Evolutionary conservation across 2,113 vertebrate species (phyloP).

Genomic region (Platichthys flesus): DNA sequence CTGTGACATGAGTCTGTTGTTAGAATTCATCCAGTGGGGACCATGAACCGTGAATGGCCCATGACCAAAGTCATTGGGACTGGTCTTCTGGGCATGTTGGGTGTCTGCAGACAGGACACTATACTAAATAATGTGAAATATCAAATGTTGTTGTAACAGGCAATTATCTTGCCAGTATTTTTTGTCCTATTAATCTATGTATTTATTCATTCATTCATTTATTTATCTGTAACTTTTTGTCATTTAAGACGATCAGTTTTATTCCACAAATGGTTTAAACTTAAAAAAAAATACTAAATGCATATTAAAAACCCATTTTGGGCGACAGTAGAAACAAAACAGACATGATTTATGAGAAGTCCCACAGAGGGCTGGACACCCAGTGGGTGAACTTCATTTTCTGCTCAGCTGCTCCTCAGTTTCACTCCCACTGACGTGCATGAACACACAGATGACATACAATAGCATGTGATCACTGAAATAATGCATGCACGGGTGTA

Average conservation of each 20-base stretch:
- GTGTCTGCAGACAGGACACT: no score
- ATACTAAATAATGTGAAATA: no score
- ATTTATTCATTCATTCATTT: no score
- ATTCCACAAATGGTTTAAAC: no score
- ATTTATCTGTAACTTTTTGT: no score
- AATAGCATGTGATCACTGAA: not conserved
- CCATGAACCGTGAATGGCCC: not conserved
- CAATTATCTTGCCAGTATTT: no score
- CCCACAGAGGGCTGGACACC: constrained; percentile 16
- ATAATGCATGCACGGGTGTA: constrained; percentile 31
- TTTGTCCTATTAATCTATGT: no score
- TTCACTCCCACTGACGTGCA: constrained; percentile 22
- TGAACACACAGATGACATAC: not conserved
- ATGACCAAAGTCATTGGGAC: not conserved
- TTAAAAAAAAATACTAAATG: no score
- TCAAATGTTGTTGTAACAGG: no score
- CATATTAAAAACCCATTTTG: no score
- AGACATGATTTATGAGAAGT: not conserved
- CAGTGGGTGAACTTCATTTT: not conserved
- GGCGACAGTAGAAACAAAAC: no score
- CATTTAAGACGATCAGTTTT: no score
- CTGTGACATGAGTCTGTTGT: not conserved
- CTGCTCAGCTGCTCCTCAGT: constrained; percentile 36
- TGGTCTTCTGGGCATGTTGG: not conserved
- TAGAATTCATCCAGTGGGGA: not conserved